Conservation (phyloP, 2,888 invertebrate genomes). For the Capitulum mitella region DNA sequence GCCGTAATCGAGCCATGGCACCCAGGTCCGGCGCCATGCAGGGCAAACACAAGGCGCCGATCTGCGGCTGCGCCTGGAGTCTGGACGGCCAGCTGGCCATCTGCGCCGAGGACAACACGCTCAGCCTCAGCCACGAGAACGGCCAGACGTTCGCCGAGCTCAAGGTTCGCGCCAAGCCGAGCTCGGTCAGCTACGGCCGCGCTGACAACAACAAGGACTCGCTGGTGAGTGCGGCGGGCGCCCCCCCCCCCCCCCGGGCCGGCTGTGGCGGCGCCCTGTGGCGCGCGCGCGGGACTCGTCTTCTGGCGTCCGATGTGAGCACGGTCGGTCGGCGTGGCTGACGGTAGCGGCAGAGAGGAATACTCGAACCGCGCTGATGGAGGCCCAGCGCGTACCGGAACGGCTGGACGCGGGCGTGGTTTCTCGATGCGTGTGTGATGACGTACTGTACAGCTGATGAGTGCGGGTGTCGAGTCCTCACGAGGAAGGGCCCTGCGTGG, state of each 20-base stretch:
- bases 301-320: no score
- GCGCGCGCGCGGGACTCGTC: no score
- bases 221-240: neutral
- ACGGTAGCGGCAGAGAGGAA: no score
- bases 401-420: no score
- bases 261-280: no score
- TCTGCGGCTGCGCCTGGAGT: conserved; percentile 4
- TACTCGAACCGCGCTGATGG: neutral
- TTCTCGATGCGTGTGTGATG: no score
- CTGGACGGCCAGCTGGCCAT: conserved; percentile 7
- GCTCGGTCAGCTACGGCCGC: neutral
- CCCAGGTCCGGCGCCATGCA: neutral
- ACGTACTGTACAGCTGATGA: no score
- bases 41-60: conserved; percentile 4
- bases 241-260: no score
- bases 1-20: no score
- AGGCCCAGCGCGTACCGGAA: neutral
- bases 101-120: neutral
- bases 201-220: conserved; percentile 18
- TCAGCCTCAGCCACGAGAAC: conserved; percentile 10
- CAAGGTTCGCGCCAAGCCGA: neutral
- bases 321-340: no score
- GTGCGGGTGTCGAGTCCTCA: no score
- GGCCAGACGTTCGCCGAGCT: conserved; percentile 19
- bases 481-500: no score